These are phyloP conservation scores for Atta texana DNA, from an alignment of 1,140 invertebrate genomes.

Conservation along the genomic window DNA sequence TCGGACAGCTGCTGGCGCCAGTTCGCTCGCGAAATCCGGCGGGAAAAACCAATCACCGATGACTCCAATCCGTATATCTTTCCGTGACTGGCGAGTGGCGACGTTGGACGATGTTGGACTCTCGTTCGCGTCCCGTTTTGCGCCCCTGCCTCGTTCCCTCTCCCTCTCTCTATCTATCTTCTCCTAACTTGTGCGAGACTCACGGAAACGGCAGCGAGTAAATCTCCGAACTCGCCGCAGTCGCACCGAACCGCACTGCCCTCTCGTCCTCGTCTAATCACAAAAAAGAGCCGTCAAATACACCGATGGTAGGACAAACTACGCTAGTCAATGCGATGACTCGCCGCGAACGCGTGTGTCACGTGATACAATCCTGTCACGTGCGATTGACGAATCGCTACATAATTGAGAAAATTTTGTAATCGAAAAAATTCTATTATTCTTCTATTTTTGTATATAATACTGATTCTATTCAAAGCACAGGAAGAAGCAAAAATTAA, in stretches of 20 bases:
- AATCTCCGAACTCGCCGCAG: constrained; percentile 44
- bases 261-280: constrained; percentile 68
- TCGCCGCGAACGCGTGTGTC: neutral
- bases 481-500: neutral
- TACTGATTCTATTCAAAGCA: neutral
- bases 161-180: neutral
- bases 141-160: neutral
- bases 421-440: neutral
- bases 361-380: neutral
- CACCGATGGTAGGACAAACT: constrained; percentile 73
- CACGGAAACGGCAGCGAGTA: constrained; percentile 64
- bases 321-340: constrained; percentile 60
- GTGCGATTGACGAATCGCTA: neutral
- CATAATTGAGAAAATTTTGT: neutral
- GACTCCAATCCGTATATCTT: neutral
- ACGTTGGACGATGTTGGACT: neutral
- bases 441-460: neutral
- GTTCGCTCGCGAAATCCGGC: constrained; percentile 33
- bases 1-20: constrained; percentile 8
- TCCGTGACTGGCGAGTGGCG: neutral
- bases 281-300: constrained; percentile 75
- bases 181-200: neutral
- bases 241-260: constrained; percentile 72
- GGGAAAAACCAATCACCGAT: constrained; percentile 5
- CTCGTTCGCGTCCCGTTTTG: neutral